A percentile compares a stretch with the other conserved stretches of the same genome.
Evolutionary conservation across 2,888 invertebrate genomes (phyloP).

Genomic region (Heliconius sara): DNA sequence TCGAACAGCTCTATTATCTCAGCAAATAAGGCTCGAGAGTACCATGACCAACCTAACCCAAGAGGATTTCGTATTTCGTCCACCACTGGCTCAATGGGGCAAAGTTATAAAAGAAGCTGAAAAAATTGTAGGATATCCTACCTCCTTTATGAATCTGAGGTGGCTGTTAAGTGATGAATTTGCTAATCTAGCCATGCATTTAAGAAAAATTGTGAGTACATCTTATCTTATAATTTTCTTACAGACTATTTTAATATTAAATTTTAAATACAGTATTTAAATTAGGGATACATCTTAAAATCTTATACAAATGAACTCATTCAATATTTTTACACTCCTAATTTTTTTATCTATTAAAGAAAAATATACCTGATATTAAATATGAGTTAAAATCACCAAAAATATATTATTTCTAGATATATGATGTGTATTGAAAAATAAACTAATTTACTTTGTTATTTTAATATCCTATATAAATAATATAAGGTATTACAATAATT

Average conservation of each 20-base stretch:
- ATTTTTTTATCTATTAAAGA: no score
- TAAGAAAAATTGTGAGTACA: conserved; percentile 79
- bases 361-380: neutral
- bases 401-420: neutral
- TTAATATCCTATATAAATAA: neutral
- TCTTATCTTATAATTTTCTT: conserved; percentile 33
- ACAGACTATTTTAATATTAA: neutral
- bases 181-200: conserved; percentile 83
- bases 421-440: neutral
- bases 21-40: conserved; percentile 70
- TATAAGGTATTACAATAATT: neutral
- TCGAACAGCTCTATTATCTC: conserved; percentile 64
- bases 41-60: conserved; percentile 75
- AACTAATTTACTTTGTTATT: neutral
- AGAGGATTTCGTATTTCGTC: conserved; percentile 75
- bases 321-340: neutral
- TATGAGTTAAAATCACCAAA: neutral
- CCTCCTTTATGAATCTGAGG: conserved; percentile 84
- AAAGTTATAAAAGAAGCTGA: conserved; percentile 80
- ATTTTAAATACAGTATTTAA: neutral
- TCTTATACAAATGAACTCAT: neutral
- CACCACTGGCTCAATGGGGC: conserved; percentile 75
- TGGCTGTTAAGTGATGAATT: conserved; percentile 86
- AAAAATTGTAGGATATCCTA: conserved; percentile 83
- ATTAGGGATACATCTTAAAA: neutral